phyloP scores from a whole-genome alignment of 2,113 vertebrate genomes.

The Chloroceryle aenea region DNA sequence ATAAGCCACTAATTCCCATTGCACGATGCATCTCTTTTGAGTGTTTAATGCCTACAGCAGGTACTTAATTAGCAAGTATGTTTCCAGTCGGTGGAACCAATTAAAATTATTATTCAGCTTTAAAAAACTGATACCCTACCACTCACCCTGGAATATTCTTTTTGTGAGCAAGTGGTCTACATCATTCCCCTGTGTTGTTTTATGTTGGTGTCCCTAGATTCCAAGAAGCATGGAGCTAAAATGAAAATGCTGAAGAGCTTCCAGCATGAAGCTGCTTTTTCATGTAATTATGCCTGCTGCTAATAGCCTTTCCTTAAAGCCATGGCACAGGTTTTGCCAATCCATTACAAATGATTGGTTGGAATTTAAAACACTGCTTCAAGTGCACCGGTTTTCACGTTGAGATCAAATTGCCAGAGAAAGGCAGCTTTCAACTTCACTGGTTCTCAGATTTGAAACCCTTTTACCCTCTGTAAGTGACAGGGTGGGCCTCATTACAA shows the following conservation, averaged over 20 bases:
- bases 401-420: background rate
- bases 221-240: background rate
- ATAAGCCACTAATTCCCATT: background rate
- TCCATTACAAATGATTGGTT: background rate
- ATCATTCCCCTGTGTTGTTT: background rate
- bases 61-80: background rate
- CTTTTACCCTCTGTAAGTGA: background rate
- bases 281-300: slow-evolving; percentile 8
- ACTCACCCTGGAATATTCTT: background rate
- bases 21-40: background rate
- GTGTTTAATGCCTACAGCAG: background rate
- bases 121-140: background rate
- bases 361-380: background rate
- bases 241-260: background rate
- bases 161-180: background rate
- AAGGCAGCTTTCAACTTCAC: too few species aligned
- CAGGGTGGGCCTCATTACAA: background rate
- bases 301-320: background rate
- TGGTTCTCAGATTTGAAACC: background rate
- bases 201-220: background rate
- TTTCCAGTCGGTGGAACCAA: background rate
- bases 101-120: background rate
- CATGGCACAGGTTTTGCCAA: background rate
- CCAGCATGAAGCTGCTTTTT: background rate
- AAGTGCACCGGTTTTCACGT: background rate